Evolutionary conservation across 2,888 invertebrate species (phyloP).

Genomic region (Schizaphis graminum): DNA sequence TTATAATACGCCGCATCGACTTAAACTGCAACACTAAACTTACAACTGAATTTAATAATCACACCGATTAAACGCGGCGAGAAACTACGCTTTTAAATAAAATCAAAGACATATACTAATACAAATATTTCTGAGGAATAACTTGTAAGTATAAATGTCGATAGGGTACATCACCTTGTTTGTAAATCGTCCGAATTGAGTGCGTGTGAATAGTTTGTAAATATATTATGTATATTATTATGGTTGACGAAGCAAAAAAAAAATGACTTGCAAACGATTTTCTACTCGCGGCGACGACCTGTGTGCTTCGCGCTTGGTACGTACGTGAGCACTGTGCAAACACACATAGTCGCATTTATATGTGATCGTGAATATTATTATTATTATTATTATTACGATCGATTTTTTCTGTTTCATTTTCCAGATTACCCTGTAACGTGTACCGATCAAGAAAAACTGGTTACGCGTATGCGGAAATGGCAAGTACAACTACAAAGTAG

Average conservation of each 20-base stretch:
- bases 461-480: slow-evolving; percentile 29
- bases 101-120: not conserved
- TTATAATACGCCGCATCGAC: not conserved
- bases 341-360: not conserved
- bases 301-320: not conserved
- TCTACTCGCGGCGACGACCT: not conserved
- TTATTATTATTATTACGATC: not conserved
- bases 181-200: not conserved
- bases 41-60: not conserved
- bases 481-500: not conserved
- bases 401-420: not conserved
- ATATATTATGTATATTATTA: not conserved
- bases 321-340: not conserved
- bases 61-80: not conserved
- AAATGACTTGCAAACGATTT: not conserved
- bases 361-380: not conserved
- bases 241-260: not conserved
- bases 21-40: not conserved
- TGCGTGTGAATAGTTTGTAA: not conserved
- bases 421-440: not conserved
- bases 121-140: not conserved
- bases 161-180: not conserved
- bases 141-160: not conserved
- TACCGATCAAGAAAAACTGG: slow-evolving; percentile 50
- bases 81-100: not conserved